phyloP scores from a whole-genome alignment of 1,140 invertebrate genomes.

The Luehdorfia chinensis region DNA sequence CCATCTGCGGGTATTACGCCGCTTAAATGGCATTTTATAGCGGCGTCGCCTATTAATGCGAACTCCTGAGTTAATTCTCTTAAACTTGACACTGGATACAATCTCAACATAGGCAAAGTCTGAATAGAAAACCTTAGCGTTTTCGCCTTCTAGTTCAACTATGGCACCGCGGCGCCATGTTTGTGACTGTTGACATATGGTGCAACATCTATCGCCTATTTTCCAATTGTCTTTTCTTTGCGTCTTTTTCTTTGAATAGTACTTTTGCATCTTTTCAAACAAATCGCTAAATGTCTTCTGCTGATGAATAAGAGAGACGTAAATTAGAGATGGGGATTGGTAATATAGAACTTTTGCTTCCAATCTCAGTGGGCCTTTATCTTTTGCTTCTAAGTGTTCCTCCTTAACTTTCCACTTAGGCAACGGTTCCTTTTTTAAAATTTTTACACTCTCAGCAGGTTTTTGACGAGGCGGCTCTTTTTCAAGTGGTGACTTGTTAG shows the following conservation, averaged over 20 bases:
- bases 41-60: conserved; percentile 52
- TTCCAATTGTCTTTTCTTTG: conserved; percentile 52
- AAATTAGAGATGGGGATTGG: conserved; percentile 75
- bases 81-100: conserved; percentile 53
- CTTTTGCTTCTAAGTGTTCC: conserved; percentile 47
- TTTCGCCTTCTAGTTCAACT: conserved; percentile 51
- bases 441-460: conserved; percentile 18
- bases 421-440: conserved; percentile 24
- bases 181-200: conserved; percentile 63
- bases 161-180: conserved; percentile 76
- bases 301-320: conserved; percentile 64
- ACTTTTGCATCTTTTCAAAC: conserved; percentile 66
- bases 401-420: conserved; percentile 24
- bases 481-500: conserved; percentile 37
- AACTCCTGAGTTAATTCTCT: conserved; percentile 66
- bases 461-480: conserved; percentile 20
- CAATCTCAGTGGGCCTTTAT: conserved; percentile 72
- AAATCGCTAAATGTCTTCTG: conserved; percentile 59
- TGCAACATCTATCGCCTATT: conserved; percentile 67
- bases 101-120: conserved; percentile 75
- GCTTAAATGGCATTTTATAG: conserved; percentile 77
- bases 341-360: conserved; percentile 68
- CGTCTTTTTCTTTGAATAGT: conserved; percentile 56
- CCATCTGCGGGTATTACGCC: conserved; percentile 78
- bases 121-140: conserved; percentile 70